Evolutionary conservation across 2,888 invertebrate genomes (phyloP).

Genomic region (Drosophila mimetica): DNA sequence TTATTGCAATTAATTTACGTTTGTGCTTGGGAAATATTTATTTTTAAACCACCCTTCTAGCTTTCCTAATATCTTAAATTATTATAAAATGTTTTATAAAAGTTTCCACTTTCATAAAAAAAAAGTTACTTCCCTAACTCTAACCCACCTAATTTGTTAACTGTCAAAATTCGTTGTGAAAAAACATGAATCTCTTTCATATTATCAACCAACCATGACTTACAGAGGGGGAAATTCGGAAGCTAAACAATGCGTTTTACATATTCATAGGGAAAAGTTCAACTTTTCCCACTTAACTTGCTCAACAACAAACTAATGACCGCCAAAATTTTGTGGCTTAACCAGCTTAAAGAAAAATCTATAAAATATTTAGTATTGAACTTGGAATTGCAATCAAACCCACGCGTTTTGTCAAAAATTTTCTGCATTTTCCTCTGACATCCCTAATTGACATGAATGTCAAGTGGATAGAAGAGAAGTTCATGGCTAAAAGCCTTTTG

Average conservation of each 20-base stretch:
- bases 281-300: neutral
- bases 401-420: neutral
- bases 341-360: neutral
- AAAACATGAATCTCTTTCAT: slow-evolving; percentile 10
- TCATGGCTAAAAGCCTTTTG: slow-evolving; percentile 28
- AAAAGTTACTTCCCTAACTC: neutral
- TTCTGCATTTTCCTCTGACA: slow-evolving; percentile 23
- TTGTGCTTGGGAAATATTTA: no score
- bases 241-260: slow-evolving; percentile 23
- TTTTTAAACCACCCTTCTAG: no score
- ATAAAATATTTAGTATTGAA: neutral
- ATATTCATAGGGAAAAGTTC: slow-evolving; percentile 1
- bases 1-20: no score
- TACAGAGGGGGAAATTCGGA: neutral
- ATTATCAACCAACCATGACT: slow-evolving; percentile 17
- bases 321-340: neutral
- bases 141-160: slow-evolving; percentile 1
- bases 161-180: slow-evolving; percentile 7
- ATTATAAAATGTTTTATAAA: no score
- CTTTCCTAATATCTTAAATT: no score
- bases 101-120: no score
- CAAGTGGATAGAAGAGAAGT: slow-evolving; percentile 16
- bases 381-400: slow-evolving; percentile 4
- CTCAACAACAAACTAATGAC: neutral
- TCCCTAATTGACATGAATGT: slow-evolving; percentile 30